These are phyloP conservation scores for Notiomystis cincta DNA, from an alignment of 2,113 vertebrate genomes.

Conservation along the genomic window DNA sequence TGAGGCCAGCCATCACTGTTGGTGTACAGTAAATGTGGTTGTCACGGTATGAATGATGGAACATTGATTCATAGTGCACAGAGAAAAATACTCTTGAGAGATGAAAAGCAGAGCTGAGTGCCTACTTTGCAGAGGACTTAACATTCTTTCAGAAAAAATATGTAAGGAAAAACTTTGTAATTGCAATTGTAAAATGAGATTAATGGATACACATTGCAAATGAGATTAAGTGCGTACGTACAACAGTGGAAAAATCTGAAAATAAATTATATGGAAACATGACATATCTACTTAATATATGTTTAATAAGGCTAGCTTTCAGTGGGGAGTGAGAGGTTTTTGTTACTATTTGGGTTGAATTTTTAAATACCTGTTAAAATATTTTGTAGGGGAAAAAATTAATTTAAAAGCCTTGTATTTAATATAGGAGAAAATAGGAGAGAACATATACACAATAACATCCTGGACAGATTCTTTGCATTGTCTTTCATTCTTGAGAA, in stretches of 20 bases:
- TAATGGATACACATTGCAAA: neutral
- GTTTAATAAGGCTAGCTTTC: neutral
- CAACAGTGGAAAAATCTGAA: neutral
- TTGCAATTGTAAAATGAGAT: neutral
- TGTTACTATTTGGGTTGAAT: neutral
- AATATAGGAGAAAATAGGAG: neutral
- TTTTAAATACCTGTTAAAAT: neutral
- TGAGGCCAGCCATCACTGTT: neutral
- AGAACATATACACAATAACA: accelerated
- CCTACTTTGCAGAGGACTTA: neutral
- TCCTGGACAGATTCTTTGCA: neutral
- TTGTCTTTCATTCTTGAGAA: neutral
- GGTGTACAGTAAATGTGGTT: neutral
- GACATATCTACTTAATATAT: neutral
- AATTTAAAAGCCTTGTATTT: neutral
- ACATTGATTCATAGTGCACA: neutral
- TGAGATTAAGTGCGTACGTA: neutral
- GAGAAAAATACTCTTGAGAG: neutral
- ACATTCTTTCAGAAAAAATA: neutral
- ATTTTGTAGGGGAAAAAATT: neutral
- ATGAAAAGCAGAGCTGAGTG: neutral
- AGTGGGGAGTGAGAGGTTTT: neutral
- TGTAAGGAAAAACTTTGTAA: neutral
- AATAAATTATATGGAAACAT: neutral
- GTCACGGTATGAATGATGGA: neutral